phyloP scores from a whole-genome alignment of 2,113 vertebrate genomes.

The Anthoscopus minutus region DNA sequence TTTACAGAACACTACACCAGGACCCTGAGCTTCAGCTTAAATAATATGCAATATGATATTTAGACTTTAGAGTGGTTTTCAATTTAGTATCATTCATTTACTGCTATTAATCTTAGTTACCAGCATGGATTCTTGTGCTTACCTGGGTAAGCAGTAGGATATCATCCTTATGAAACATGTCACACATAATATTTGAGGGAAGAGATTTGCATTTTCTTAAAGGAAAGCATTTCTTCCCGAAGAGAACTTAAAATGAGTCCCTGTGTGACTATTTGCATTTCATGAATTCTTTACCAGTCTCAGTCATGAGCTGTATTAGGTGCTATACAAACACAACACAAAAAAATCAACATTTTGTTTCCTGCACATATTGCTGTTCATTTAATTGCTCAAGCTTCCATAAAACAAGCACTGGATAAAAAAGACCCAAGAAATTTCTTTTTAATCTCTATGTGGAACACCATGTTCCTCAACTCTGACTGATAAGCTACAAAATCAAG shows the following conservation, averaged over 20 bases:
- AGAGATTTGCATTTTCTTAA: neutral
- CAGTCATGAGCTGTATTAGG: neutral
- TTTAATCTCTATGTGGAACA: neutral
- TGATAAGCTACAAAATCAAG: neutral
- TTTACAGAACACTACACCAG: neutral
- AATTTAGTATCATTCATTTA: neutral
- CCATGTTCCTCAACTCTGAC: neutral
- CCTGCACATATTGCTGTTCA: neutral
- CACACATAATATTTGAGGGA: neutral
- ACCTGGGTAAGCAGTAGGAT: neutral
- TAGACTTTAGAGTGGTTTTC: neutral
- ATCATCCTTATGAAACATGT: neutral
- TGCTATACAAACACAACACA: neutral
- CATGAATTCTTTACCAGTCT: neutral
- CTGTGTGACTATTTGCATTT: neutral
- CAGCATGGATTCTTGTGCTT: neutral
- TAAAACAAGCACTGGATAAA: neutral
- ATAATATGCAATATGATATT: neutral
- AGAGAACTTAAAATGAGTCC: neutral
- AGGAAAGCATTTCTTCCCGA: neutral
- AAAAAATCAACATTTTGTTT: neutral
- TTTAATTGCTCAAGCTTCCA: neutral
- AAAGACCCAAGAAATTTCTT: neutral
- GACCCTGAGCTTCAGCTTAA: neutral
- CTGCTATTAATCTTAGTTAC: neutral